Evolutionary conservation across 1,140 invertebrate species (phyloP).

Genomic region (Ephestia elutella): DNA sequence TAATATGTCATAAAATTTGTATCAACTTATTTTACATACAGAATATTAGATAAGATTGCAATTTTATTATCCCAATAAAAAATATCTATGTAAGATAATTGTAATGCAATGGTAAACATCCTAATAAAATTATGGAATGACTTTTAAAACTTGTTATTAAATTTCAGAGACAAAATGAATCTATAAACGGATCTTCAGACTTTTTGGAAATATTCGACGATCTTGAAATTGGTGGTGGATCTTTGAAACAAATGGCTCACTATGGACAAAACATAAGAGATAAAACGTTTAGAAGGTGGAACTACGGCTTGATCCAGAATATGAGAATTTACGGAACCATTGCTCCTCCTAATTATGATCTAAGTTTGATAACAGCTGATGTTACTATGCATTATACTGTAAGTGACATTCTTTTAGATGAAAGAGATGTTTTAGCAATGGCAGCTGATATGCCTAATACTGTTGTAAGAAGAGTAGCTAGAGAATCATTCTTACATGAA

Average conservation of each 20-base stretch:
- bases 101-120: background rate
- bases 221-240: slow-evolving; percentile 29
- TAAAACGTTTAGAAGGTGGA: slow-evolving; percentile 42
- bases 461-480: slow-evolving; percentile 35
- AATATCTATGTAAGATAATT: too few species aligned
- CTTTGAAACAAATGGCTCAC: slow-evolving; percentile 53
- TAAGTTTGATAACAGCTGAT: slow-evolving; percentile 34
- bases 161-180: background rate
- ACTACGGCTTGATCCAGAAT: slow-evolving; percentile 34
- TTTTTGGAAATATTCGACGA: background rate
- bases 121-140: background rate
- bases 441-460: slow-evolving; percentile 40
- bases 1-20: too few species aligned
- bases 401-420: slow-evolving; percentile 40
- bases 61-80: too few species aligned
- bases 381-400: slow-evolving; percentile 55
- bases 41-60: too few species aligned
- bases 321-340: slow-evolving; percentile 30
- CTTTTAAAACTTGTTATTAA: too few species aligned
- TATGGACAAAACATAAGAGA: slow-evolving; percentile 56
- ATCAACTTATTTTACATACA: too few species aligned
- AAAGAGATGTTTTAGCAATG: slow-evolving; percentile 54
- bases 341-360: slow-evolving; percentile 38
- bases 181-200: background rate
- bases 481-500: slow-evolving; percentile 38